Percentiles rank a stretch among this genome's conserved stretches.
Evolutionary conservation across 2,888 invertebrate species (phyloP).

Genomic region (Meta bourneti): DNA sequence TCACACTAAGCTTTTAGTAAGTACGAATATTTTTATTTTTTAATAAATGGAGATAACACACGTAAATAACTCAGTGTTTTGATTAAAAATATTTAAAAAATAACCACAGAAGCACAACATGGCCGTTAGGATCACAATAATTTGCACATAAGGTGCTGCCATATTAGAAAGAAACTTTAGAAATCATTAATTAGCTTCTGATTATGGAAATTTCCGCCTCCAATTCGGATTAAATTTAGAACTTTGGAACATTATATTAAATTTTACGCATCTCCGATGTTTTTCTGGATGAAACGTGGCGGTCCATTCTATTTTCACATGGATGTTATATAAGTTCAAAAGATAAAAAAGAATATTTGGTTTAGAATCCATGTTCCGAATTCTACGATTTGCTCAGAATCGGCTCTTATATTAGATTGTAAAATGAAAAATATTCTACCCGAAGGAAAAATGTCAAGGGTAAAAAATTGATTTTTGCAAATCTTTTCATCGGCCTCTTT

Average conservation of each 20-base stretch:
- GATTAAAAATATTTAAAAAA: slow-evolving; percentile 70
- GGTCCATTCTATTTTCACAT: no score
- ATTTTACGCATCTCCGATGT: neutral
- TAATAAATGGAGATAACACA: slow-evolving; percentile 8
- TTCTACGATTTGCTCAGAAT: no score
- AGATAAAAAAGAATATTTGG: no score
- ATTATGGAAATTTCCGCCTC: neutral
- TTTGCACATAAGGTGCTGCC: slow-evolving; percentile 60
- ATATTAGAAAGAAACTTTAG: slow-evolving; percentile 27
- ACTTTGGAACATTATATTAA: neutral
- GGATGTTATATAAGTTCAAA: no score
- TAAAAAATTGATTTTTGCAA: no score
- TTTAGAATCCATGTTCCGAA: no score
- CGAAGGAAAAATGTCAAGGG: no score
- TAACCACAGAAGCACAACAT: slow-evolving; percentile 69
- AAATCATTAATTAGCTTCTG: slow-evolving; percentile 9
- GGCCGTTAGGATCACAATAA: slow-evolving; percentile 73
- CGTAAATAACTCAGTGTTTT: slow-evolving; percentile 44
- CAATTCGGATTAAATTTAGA: neutral
- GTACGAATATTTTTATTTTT: neutral
- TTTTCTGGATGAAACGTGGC: no score
- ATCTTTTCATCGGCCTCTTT: no score
- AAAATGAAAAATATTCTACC: no score
- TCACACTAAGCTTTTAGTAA: slow-evolving; percentile 17
- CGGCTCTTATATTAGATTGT: no score